These are phyloP conservation scores for Pelobates fuscus DNA, from an alignment of 2,113 vertebrate genomes.

Conservation along the genomic window DNA sequence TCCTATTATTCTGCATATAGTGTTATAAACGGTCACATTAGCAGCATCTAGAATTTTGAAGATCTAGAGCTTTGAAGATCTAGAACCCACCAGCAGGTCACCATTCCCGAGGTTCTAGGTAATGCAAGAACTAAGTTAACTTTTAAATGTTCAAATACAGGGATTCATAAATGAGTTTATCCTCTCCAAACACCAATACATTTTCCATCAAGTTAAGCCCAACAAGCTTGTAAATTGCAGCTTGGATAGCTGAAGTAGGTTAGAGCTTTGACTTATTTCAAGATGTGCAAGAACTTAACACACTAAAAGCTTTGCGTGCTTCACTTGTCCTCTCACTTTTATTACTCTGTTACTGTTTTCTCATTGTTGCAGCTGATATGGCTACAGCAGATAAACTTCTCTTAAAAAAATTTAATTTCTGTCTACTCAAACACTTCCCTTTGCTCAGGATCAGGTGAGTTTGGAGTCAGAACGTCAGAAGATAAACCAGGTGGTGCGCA, in stretches of 20 bases:
- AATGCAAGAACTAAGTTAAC: no score
- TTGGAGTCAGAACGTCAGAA: conserved; percentile 85
- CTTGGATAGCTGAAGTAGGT: not conserved
- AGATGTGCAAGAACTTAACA: not conserved
- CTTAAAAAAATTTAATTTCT: not conserved
- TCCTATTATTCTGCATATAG: no score
- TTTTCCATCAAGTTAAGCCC: no score
- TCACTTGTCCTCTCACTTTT: not conserved
- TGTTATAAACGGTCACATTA: no score
- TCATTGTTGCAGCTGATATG: not conserved
- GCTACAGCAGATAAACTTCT: not conserved
- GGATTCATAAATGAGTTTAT: no score
- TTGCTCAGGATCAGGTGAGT: conserved; percentile 75
- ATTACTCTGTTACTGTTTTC: not conserved
- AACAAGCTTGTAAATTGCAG: no score
- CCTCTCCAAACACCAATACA: no score
- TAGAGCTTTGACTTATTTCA: not conserved
- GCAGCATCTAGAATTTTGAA: no score
- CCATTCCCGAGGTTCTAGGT: no score
- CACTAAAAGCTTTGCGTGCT: not conserved
- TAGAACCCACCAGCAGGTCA: no score
- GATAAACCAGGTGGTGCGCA: conserved; percentile 75
- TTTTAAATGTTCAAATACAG: no score
- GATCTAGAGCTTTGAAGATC: no score
- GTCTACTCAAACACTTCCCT: not conserved